Percentiles rank a stretch among this genome's conserved stretches.
Conservation (phyloP, 2,888 invertebrate genomes). For the Drosophila setosimentum region DNA sequence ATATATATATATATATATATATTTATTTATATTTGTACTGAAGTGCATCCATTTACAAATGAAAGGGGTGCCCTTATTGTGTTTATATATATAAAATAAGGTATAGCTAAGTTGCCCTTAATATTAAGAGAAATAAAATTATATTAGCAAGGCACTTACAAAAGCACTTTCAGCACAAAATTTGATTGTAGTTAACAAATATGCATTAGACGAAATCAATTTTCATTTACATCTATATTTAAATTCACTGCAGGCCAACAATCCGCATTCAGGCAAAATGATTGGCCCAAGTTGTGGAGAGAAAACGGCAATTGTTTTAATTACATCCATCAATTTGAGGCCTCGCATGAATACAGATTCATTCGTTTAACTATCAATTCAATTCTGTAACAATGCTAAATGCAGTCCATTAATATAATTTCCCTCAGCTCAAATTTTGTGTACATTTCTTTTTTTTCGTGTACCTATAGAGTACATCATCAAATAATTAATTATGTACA, state of each 20-base stretch:
- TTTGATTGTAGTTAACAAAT: neutral
- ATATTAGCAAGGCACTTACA: neutral
- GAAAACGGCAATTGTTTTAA: constrained; percentile 13
- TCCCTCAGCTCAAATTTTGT: constrained; percentile 4
- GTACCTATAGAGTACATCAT: constrained; percentile 32
- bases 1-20: neutral
- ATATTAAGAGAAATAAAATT: neutral
- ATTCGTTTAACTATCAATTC: constrained; percentile 36
- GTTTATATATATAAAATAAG: no score
- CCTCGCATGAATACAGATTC: constrained; percentile 24
- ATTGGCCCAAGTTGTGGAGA: neutral
- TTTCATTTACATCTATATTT: neutral
- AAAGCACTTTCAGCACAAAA: neutral
- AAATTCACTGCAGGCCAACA: neutral
- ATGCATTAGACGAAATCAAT: neutral
- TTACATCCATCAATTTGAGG: constrained; percentile 29
- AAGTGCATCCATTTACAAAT: constrained; percentile 2
- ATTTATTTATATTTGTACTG: neutral
- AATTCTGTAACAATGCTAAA: constrained; percentile 45
- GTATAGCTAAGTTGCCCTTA: neutral
- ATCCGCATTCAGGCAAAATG: neutral
- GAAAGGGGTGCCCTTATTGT: neutral
- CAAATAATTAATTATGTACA: constrained; percentile 52
- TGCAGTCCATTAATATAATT: constrained; percentile 47
- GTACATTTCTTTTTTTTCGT: neutral